Evolutionary conservation across 2,888 invertebrate species (phyloP).

Genomic region (Stegophylla sp.): DNA sequence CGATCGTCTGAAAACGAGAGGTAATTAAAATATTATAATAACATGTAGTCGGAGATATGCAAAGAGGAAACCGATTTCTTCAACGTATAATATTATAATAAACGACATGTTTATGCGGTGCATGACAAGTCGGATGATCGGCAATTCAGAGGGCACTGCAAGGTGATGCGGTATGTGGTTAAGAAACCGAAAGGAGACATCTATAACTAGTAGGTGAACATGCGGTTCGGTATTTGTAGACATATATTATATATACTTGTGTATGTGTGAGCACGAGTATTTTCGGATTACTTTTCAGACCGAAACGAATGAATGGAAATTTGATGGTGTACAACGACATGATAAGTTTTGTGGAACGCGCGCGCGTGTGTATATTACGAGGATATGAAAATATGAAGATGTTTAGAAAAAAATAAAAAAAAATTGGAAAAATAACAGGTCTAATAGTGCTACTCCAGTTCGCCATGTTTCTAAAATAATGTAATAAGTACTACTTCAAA

Average conservation of each 20-base stretch:
- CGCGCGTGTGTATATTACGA: neutral
- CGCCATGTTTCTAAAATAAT: too few species aligned
- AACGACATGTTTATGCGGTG: neutral
- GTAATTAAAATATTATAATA: too few species aligned
- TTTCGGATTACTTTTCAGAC: constrained; percentile 26
- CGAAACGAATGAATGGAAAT: constrained; percentile 15
- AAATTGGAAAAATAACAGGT: too few species aligned
- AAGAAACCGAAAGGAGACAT: neutral
- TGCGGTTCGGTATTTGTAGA: neutral
- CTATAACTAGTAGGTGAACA: neutral
- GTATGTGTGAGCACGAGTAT: neutral
- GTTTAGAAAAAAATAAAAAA: too few species aligned
- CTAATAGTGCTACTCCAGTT: too few species aligned
- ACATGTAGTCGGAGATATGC: too few species aligned
- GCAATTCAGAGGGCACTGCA: neutral
- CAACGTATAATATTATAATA: too few species aligned
- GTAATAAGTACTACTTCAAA: too few species aligned
- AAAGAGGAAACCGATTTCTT: too few species aligned
- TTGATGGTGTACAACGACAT: neutral
- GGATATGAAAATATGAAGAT: neutral
- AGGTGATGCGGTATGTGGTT: neutral
- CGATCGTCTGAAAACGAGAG: too few species aligned
- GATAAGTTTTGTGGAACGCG: neutral
- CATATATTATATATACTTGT: too few species aligned
- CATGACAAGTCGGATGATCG: neutral